phyloP scores from a whole-genome alignment of 2,113 vertebrate genomes.

The Callorhinus ursinus region DNA sequence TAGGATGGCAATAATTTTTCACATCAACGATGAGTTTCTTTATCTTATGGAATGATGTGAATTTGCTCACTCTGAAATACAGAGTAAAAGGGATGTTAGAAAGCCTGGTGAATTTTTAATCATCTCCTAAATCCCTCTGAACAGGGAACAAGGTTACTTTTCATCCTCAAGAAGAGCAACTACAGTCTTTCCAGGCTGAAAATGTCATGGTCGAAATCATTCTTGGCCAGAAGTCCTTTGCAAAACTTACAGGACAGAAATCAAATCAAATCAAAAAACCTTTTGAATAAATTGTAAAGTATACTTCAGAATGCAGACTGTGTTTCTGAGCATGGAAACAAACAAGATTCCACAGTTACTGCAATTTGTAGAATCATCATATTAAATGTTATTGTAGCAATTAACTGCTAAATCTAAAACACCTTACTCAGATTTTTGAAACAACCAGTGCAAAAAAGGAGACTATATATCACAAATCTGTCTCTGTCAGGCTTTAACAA shows the following conservation, averaged over 20 bases:
- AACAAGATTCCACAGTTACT: not conserved
- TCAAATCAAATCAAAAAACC: not conserved
- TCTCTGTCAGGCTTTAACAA: not conserved
- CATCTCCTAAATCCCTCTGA: not conserved
- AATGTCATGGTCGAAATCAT: not conserved
- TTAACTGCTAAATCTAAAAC: not conserved
- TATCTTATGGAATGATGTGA: not conserved
- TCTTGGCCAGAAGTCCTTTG: not conserved
- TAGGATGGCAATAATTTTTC: not conserved
- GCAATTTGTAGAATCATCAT: not conserved
- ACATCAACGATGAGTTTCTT: not conserved
- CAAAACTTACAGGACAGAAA: constrained; percentile 38
- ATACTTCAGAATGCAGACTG: not conserved
- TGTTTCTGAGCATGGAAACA: not conserved
- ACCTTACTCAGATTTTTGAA: not conserved
- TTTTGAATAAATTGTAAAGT: not conserved
- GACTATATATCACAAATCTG: not conserved
- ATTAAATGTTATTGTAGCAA: not conserved
- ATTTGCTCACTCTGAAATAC: not conserved
- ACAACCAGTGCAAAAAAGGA: not conserved
- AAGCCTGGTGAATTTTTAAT: not conserved
- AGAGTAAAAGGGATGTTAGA: not conserved
- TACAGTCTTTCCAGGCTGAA: not conserved
- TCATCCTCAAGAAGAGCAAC: not conserved
- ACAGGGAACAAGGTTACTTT: not conserved